A percentile compares a stretch with the other conserved stretches of the same genome.
These are phyloP conservation scores for Cyprinodon diabolis DNA, from an alignment of 2,797 vertebrate genomes.

Conservation along the genomic window DNA sequence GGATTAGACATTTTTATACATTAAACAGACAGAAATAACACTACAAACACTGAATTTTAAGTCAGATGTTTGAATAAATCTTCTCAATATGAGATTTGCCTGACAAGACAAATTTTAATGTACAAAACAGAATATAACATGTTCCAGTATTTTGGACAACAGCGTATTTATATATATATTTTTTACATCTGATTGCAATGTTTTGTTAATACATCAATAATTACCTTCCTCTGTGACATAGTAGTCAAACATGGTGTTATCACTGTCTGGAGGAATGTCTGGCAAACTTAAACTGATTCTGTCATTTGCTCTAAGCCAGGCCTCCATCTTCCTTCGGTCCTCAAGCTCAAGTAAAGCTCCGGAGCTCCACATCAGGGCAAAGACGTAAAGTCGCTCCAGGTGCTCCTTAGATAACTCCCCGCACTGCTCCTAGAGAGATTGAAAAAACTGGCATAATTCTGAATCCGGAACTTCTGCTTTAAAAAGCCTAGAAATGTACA, in stretches of 20 bases:
- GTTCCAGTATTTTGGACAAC: background rate
- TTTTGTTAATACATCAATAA: conserved; percentile 32
- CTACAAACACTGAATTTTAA: conserved; percentile 21
- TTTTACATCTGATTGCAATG: conserved; percentile 12
- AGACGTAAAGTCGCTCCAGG: conserved; percentile 89
- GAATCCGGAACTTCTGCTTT: background rate
- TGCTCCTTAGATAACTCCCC: conserved; percentile 82
- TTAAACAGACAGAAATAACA: background rate
- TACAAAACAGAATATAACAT: background rate
- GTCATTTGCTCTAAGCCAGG: conserved; percentile 85
- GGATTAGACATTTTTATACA: conserved; percentile 21
- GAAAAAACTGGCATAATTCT: background rate
- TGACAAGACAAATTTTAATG: no score
- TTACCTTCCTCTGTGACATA: conserved; percentile 87
- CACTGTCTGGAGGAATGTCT: conserved; percentile 70
- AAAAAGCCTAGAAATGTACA: background rate
- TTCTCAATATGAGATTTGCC: background rate
- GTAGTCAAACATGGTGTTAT: conserved; percentile 92
- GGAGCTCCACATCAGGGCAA: conserved; percentile 94
- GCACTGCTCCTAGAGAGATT: conserved; percentile 84
- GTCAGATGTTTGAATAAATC: background rate
- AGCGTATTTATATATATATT: background rate
- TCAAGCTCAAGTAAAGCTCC: conserved; percentile 90
- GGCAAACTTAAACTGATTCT: conserved; percentile 84
- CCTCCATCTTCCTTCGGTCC: conserved; percentile 87